A percentile compares a stretch with the other conserved stretches of the same genome.
phyloP scores from a whole-genome alignment of 1,140 invertebrate genomes.

The Spodoptera litura region DNA sequence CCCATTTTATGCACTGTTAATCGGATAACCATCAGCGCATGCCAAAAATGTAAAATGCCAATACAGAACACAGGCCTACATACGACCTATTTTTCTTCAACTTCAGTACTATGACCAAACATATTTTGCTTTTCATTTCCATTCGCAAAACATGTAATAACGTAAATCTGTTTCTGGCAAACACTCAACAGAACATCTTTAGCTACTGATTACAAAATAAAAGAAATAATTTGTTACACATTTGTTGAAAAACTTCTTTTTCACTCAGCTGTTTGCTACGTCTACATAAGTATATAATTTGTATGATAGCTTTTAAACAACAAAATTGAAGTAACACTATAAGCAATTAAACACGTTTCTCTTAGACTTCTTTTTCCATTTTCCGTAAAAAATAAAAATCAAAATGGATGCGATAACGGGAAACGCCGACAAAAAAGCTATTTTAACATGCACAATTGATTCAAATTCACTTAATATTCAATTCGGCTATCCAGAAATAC shows the following conservation, averaged over 20 bases:
- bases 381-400: neutral
- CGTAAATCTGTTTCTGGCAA: slow-evolving; percentile 34
- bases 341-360: no score
- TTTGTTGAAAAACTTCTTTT: neutral
- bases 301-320: no score
- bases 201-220: slow-evolving; percentile 4
- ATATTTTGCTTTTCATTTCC: slow-evolving; percentile 1
- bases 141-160: slow-evolving; percentile 9
- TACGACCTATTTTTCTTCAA: slow-evolving; percentile 13
- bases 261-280: no score
- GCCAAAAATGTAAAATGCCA: slow-evolving; percentile 29
- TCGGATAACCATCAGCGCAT: slow-evolving; percentile 17
- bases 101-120: neutral
- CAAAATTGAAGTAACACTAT: no score
- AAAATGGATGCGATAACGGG: neutral
- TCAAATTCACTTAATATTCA: neutral
- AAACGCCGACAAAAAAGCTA: no score
- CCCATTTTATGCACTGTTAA: neutral
- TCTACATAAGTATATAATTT: no score
- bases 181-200: slow-evolving; percentile 12
- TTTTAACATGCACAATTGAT: no score
- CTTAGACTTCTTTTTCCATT: no score
- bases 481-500: neutral
- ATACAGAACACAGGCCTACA: slow-evolving; percentile 12
- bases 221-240: neutral